Base-by-base conservation (phyloP, 2,113 vertebrate species). In the Eulemur macaco region DNA sequence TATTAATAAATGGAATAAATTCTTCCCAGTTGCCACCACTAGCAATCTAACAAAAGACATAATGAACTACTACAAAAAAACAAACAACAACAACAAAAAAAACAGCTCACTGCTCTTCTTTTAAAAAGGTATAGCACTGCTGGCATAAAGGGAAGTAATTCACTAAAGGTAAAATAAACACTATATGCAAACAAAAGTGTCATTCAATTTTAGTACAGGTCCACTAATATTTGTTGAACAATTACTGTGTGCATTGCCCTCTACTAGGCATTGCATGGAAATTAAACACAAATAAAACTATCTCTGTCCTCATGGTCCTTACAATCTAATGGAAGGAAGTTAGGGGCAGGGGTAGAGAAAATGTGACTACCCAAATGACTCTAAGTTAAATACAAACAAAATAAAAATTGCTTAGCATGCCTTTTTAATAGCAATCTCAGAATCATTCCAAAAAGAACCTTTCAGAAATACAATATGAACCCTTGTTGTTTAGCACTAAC, bases 1-100 rank as follows among this genome's bases (percentile, higher is more conserved):
- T 86, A 95, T 45, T 80, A 86, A 83, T 83, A 89, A 89, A 74
- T 58, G 87, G 31, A 56, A 95, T 82, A 63, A 69, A 76, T 84
- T 81, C 60, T 92, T 97, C 86, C 56, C 66, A 77, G 23, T 6
- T 42, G 52, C 54, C 81, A 93, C 52, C 66, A 85, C 20, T 64
- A 77, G 58, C 39, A 14, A 25, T 64, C 87, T 81, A 94, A 73
- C 83, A 50, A 95, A 93, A 92, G 85, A 34, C 8, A 88, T 34
- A 84, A 8, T 47, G 23, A 54, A 68, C 47, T 69, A 66, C 17
- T n/a, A 60, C 3, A 60, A 27, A 60, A 58, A 64, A 60, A 80
- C 23, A 47, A 54, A 54, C 50, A 50, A 47, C 47, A 47, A 47
- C 9, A 50, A 50, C 17, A 54, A 45, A 18, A 63, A n/a, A 80